Conservation (phyloP, 2,113 vertebrate species). For the Paralichthys olivaceus region DNA sequence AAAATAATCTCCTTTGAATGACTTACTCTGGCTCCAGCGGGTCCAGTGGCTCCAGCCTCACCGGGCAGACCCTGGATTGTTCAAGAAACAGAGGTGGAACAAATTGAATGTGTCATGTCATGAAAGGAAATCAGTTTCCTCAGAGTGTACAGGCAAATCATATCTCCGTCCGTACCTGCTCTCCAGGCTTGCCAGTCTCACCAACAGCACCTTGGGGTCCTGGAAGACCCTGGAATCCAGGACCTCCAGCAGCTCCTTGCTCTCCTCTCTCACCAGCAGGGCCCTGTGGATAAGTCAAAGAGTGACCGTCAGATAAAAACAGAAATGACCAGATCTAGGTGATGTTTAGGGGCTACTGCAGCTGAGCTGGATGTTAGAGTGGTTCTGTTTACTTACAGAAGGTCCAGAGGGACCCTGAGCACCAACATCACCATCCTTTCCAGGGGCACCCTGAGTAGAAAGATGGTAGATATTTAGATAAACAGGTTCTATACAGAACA, state of each 20-base stretch:
- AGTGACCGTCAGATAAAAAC: not conserved
- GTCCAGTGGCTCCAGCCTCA: slow-evolving; percentile 89
- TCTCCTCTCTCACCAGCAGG: slow-evolving; percentile 97
- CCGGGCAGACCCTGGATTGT: slow-evolving; percentile 86
- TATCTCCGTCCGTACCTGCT: slow-evolving; percentile 86
- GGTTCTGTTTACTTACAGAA: slow-evolving; percentile 84
- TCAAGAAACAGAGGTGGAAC: slow-evolving; percentile 2
- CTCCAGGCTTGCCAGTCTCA: slow-evolving; percentile 92
- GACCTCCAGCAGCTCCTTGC: slow-evolving; percentile 88
- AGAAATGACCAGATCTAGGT: not conserved
- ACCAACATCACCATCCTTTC: slow-evolving; percentile 96
- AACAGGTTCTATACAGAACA: not conserved
- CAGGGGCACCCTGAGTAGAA: slow-evolving; percentile 86
- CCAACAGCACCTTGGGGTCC: slow-evolving; percentile 94
- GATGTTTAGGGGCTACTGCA: not conserved
- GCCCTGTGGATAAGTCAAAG: slow-evolving; percentile 81
- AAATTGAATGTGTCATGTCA: not conserved
- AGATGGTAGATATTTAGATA: slow-evolving; percentile 38
- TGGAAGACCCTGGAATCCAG: slow-evolving; percentile 96
- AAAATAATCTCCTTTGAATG: not conserved
- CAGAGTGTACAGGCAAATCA: not conserved
- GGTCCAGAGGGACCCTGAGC: slow-evolving; percentile 92
- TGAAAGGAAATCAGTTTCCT: not conserved
- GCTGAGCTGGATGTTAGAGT: not conserved
- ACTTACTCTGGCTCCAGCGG: slow-evolving; percentile 92